phyloP scores from a whole-genome alignment of 2,797 vertebrate genomes.

The Mormyrus proboscirostris region DNA sequence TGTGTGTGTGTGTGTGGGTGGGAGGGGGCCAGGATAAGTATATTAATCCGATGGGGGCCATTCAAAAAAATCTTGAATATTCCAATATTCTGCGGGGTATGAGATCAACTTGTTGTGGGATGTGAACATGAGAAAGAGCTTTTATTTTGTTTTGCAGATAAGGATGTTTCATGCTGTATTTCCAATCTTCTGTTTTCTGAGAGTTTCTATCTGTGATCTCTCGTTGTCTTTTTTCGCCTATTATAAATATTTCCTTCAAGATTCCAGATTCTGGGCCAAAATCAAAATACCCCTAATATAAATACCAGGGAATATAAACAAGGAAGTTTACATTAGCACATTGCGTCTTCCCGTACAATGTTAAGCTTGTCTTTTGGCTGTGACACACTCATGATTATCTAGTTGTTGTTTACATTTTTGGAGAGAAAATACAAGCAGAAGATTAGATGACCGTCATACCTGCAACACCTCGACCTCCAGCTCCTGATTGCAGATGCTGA shows the following conservation, averaged over 20 bases:
- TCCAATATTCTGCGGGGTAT: background rate
- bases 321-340: background rate
- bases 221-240: background rate
- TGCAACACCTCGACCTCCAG: background rate
- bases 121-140: background rate
- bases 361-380: background rate
- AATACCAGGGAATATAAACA: background rate
- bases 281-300: background rate
- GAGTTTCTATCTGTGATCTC: background rate
- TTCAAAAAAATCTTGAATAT: background rate
- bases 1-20: too few relatives aligned
- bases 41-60: background rate
- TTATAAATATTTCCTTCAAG: slow-evolving; percentile 4
- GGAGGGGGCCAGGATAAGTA: background rate
- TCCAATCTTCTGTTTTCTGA: background rate
- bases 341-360: background rate
- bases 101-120: background rate
- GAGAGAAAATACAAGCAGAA: background rate
- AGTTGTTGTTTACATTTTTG: background rate
- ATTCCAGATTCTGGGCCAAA: background rate
- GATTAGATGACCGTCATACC: background rate
- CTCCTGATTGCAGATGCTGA: background rate
- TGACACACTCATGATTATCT: background rate
- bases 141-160: background rate
- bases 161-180: background rate